Conservation (phyloP, 2,797 vertebrate genomes). For the Lepilemur ruficaudatus region DNA sequence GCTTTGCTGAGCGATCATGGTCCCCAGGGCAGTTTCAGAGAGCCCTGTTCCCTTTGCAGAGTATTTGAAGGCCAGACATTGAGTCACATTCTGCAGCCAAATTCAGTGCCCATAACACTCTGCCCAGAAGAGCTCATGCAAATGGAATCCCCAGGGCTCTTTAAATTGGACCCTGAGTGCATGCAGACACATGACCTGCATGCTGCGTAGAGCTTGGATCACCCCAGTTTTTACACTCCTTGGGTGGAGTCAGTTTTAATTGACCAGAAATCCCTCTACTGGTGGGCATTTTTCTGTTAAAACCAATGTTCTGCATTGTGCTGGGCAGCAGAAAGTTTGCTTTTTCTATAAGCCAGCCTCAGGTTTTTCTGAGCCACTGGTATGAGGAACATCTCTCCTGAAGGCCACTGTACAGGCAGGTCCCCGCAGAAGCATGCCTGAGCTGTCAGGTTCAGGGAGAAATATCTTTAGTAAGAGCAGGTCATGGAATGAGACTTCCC, state of each 20-base stretch:
- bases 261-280: background rate
- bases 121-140: background rate
- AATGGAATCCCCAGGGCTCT: background rate
- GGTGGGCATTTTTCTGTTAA: background rate
- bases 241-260: background rate
- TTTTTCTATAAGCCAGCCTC: background rate
- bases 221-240: background rate
- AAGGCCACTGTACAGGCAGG: slow-evolving; percentile 65
- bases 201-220: background rate
- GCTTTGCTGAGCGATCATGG: background rate
- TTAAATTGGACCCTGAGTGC: background rate
- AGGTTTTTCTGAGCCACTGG: slow-evolving; percentile 34
- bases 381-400: slow-evolving; percentile 69
- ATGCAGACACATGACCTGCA: rapidly evolving
- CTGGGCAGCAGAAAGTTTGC: background rate
- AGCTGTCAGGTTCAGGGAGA: slow-evolving; percentile 77
- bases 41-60: background rate
- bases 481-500: slow-evolving; percentile 79
- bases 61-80: background rate
- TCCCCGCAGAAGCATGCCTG: slow-evolving; percentile 72
- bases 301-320: background rate
- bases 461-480: slow-evolving; percentile 83
- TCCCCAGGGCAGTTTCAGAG: background rate
- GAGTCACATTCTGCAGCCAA: background rate
- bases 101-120: background rate